A percentile compares a stretch with the other conserved stretches of the same genome.
phyloP scores from a whole-genome alignment of 2,888 invertebrate species.

The Iphiclides podalirius region DNA sequence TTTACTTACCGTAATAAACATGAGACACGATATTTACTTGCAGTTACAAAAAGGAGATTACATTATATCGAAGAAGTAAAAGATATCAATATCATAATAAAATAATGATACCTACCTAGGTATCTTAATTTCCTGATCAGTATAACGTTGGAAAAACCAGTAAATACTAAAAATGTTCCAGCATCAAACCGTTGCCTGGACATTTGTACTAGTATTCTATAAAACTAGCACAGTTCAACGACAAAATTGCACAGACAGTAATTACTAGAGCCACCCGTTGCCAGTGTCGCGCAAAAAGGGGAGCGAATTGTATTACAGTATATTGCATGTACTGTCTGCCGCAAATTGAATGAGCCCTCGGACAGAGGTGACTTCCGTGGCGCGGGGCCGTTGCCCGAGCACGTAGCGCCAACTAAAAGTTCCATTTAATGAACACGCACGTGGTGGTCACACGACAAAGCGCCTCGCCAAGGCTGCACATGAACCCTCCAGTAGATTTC shows the following conservation, averaged over 20 bases:
- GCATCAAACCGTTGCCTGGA: background rate
- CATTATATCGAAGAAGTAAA: too few relatives aligned
- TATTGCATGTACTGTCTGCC: background rate
- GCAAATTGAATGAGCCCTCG: background rate
- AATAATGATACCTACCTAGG: too few relatives aligned
- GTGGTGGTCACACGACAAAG: too few relatives aligned
- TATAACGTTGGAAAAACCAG: too few relatives aligned
- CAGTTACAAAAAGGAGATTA: too few relatives aligned
- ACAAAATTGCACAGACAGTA: background rate
- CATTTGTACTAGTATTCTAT: background rate
- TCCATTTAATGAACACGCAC: background rate
- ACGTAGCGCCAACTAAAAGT: background rate
- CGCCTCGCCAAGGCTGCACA: too few relatives aligned
- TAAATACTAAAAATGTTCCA: background rate
- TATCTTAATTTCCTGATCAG: too few relatives aligned
- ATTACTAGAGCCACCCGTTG: background rate
- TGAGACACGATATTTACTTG: too few relatives aligned
- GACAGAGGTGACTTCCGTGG: background rate
- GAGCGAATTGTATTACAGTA: too few relatives aligned
- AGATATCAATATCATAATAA: too few relatives aligned
- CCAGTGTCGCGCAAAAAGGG: background rate
- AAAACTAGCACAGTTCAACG: background rate
- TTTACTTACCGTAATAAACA: too few relatives aligned
- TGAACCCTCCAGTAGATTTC: too few relatives aligned
- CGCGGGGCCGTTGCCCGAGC: background rate